Conservation (phyloP, 2,888 invertebrate species). For the Pandemis corylana region DNA sequence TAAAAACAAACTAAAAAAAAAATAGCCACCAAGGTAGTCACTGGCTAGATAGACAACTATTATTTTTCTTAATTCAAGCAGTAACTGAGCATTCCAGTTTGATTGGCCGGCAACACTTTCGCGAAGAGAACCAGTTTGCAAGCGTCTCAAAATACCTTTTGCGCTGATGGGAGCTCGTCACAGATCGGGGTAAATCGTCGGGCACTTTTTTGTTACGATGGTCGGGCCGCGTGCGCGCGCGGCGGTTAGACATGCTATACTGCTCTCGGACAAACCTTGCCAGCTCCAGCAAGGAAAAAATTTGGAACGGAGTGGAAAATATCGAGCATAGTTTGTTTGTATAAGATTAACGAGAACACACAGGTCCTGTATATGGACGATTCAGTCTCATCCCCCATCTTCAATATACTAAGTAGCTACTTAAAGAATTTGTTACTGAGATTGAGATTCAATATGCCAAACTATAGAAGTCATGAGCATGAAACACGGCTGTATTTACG, state of each 20-base stretch:
- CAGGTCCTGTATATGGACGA: no score
- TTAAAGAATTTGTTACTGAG: no score
- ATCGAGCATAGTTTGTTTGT: no score
- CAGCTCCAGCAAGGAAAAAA: neutral
- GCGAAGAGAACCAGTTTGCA: constrained; percentile 70
- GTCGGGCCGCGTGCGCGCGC: constrained; percentile 46
- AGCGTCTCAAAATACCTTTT: constrained; percentile 72
- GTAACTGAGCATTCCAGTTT: constrained; percentile 36
- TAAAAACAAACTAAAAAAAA: neutral
- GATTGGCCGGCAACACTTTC: constrained; percentile 56
- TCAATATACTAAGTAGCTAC: no score
- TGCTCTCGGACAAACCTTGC: neutral
- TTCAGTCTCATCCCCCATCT: no score
- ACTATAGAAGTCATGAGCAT: no score
- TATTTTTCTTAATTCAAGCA: constrained; percentile 16
- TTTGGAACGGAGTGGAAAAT: neutral
- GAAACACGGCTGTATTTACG: no score
- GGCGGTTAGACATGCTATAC: constrained; percentile 31
- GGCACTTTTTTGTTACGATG: constrained; percentile 30
- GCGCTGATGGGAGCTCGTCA: constrained; percentile 55
- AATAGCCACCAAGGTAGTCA: neutral
- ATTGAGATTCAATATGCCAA: no score
- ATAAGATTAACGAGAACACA: no score
- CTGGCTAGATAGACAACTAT: neutral
- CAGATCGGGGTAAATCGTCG: constrained; percentile 51